Evolutionary conservation across 2,797 vertebrate genomes (phyloP).

Genomic region (Spinus olivaceus): DNA sequence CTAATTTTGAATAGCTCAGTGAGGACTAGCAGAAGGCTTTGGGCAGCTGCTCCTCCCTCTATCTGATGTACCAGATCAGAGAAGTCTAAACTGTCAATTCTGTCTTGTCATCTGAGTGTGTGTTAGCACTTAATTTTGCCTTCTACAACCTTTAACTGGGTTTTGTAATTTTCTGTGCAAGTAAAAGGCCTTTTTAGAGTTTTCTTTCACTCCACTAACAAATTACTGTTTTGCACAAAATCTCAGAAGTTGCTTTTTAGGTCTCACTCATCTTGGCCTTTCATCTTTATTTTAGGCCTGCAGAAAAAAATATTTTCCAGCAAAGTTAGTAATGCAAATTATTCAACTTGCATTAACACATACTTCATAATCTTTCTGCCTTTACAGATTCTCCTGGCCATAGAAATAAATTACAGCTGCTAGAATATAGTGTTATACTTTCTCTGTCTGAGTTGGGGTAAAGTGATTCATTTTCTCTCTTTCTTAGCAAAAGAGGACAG

Average conservation of each 20-base stretch:
- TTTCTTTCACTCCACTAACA: not conserved
- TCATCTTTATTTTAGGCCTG: not conserved
- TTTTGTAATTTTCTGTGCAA: not conserved
- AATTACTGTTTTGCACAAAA: not conserved
- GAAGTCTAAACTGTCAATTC: not conserved
- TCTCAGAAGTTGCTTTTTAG: not conserved
- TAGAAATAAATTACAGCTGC: not conserved
- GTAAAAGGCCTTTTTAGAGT: not conserved
- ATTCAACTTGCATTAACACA: not conserved
- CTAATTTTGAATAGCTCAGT: not conserved
- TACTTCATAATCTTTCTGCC: not conserved
- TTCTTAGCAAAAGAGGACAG: not conserved
- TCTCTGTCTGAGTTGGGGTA: not conserved
- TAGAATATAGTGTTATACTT: not conserved
- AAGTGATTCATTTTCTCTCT: not conserved
- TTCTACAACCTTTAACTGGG: not conserved
- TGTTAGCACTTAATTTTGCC: not conserved
- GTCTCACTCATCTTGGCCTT: not conserved
- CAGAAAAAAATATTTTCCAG: not conserved
- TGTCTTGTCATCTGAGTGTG: not conserved
- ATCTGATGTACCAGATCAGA: not conserved
- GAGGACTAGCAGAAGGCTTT: not conserved
- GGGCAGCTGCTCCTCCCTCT: not conserved
- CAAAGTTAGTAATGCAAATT: constrained; percentile 4
- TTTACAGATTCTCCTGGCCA: not conserved